Base-by-base conservation (phyloP, 2,888 invertebrate species). In the Drosophila kuntzei region DNA sequence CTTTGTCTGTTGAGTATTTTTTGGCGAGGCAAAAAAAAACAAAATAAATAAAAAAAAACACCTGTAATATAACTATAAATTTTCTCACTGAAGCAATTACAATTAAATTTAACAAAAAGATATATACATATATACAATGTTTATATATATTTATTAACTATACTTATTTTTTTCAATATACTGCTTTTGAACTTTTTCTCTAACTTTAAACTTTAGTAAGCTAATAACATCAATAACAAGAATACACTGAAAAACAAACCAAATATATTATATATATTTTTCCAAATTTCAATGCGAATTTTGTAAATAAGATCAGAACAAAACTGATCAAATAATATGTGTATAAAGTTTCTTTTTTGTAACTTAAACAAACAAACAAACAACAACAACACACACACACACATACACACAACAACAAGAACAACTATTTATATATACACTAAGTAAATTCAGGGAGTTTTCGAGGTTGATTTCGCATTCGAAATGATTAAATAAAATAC, bases 101-200 rank as follows among this genome's bases (percentile, higher is more conserved):
- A 34, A 12, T 25, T n/a, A 60, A 44, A 50, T 37, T 59, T 53
- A 47, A 11, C 47, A 41, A 16, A 29, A 49, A 46, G 27, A 34
- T 16, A 54, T 54, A 5, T 22, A 22, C 22, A 27, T 27, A 41
- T 74, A 39, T 60, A 70, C 46, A 60, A 64, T 75, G 73, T 73
- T 77, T 62, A 63, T 76, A 63, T 76, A 70, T 55, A 79, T 70
- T 61, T 75, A 64, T 61, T 79, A 54, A 76, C 43, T 55, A 43
- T 54, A 44, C 34, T 44, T 55, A 32, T 34, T 22, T 41, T 62
- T 59, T 58, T 76, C 61, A 47, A 60, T 62, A 69, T 79, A 76
- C 59, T 58, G 73, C 79, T 79, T 79, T 69, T 70, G 25, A 75
- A 68, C 49, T 72, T 76, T 79, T 78, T 66, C 62, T 74, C 70